Evolutionary conservation across 1,140 invertebrate genomes (phyloP).

Genomic region (Brachionus manjavacas): DNA sequence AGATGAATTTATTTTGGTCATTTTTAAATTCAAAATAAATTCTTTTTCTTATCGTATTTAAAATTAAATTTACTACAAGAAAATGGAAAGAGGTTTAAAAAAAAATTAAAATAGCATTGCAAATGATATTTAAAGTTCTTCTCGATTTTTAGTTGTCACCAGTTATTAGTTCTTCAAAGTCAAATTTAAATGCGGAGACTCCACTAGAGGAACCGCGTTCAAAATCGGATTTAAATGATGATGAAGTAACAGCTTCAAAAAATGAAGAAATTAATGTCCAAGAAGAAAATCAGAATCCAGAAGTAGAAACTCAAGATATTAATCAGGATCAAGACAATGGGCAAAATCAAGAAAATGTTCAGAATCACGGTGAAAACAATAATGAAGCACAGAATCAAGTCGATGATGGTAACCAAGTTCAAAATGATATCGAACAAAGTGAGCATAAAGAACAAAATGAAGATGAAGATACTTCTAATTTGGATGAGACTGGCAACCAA

Average conservation of each 20-base stretch:
- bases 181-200: neutral
- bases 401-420: neutral
- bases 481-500: neutral
- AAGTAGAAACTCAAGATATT: neutral
- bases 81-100: too few species aligned
- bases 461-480: neutral
- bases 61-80: too few species aligned
- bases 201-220: neutral
- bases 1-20: too few species aligned
- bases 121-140: too few species aligned
- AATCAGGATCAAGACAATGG: neutral
- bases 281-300: neutral
- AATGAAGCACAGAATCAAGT: neutral
- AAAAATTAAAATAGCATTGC: too few species aligned
- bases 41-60: too few species aligned
- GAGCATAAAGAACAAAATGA: neutral
- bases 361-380: neutral
- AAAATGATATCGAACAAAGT: neutral
- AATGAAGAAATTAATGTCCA: neutral
- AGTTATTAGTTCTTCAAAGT: neutral
- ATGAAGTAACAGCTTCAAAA: neutral
- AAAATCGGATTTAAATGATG: conserved; percentile 27
- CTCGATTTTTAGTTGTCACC: too few species aligned
- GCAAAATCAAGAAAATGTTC: neutral
- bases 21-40: too few species aligned